Evolutionary conservation across 2,797 vertebrate genomes (phyloP), one percentile per base, ranked within the genome.

Genomic region (Typhlichthys subterraneus): DNA sequence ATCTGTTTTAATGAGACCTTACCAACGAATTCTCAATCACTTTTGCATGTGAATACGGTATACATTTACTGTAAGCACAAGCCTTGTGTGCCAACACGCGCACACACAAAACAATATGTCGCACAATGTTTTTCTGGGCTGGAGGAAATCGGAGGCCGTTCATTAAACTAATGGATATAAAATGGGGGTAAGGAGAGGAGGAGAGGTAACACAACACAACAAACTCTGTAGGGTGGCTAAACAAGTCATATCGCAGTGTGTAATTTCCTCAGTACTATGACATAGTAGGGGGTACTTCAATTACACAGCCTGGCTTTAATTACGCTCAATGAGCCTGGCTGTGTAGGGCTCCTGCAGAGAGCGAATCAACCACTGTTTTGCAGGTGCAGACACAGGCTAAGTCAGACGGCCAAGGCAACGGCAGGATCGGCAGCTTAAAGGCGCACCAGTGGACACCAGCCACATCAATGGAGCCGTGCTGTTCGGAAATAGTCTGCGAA

Each of bases 111-210:
- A 45, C 84, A 86, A 88, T 83, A 69, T 80, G 65, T 79, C 45
- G 64, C 60, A 66, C 73, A 61, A 45, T 78, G 81, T 86, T 88
- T 80, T 57, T 79, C 75, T 76, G 55, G 49, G 75, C 61, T 80
- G 82, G 78, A 80, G 83, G 72, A 88, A 88, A 91, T 78, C 83
- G 84, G 81, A 85, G 77, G 77, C 80, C 85, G 85, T 91, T 91
- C 90, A 92, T 93, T 93, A 91, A 86, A 85, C 87, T 92, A 91
- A 93, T 92, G 91, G 89, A 91, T 85, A 86, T 87, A 85, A 89
- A 88, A 86, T 85, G 80, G 79, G 75, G 70, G 57, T 64, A 71
- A 77, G 17, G 67, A 66, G 45, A 10, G 4, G 49, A 11, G 72
- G 67, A 58, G 50, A 57, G 70, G 79, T 80, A 85, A 81, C 82